Evolutionary conservation across 1,140 invertebrate genomes (phyloP), one percentile per base, ranked within the genome.

Genomic region (Bicyclus anynana): DNA sequence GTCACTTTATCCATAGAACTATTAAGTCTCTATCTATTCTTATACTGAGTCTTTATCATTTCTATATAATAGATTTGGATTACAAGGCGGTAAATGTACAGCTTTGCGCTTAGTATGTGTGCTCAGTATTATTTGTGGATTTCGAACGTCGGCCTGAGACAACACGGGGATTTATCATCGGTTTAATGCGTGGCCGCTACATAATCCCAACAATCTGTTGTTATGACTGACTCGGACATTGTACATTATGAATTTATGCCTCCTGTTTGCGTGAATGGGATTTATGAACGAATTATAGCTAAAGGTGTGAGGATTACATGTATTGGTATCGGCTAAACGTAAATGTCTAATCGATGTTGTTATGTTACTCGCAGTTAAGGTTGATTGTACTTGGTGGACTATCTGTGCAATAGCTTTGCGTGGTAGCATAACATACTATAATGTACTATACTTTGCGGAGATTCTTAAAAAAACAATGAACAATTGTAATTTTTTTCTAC

Each of bases 161-260:
- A 67, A 67, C 59, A 66, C 51, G 62, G 27, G 59, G 68, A 75
- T 77, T 77, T 73, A 77, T 69, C 51, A 56, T 52, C 54, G 50
- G 57, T 55, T 53, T 67, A 64, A 66, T 52, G 56, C 54, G 48
- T 67, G 72, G 66, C 67, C 64, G 61, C 53, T 54, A 50, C 53
- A 58, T 72, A 72, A 75, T 72, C 63, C 67, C 48, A 55, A 72
- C 72, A 72, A 70, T 72, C 58, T 72, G 72, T 71, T 71, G 65
- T 72, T 70, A 75, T 75, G 67, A 60, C 62, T 65, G 62, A 49
- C 49, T 64, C 51, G 46, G 33, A 50, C 46, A 57, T 53, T 59
- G 52, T 60, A 46, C 13, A 42, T 55, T 55, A 38, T 51, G 33
- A 48, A 59, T 53, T 48, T 59, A 59, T 40, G 50, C 37, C 44